Evolutionary conservation across 2,113 vertebrate genomes (phyloP).

Genomic region (Urocolius indicus): DNA sequence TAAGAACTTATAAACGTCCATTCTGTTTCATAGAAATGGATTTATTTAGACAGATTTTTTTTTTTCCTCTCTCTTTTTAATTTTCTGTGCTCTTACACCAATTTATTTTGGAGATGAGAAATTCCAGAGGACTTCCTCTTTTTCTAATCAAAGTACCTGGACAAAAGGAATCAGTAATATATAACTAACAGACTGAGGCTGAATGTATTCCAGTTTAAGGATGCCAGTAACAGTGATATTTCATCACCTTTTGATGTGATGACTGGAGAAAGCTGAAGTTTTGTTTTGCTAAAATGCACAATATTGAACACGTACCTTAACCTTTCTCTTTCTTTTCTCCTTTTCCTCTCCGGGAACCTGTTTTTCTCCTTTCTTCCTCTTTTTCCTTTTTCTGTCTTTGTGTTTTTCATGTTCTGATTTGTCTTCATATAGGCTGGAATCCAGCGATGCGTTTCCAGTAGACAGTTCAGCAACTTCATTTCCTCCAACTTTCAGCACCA

Average conservation of each 20-base stretch:
- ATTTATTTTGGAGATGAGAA: not conserved
- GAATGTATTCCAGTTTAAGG: not conserved
- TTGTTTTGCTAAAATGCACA: not conserved
- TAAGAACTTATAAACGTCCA: not conserved
- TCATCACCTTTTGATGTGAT: not conserved
- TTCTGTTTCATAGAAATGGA: not conserved
- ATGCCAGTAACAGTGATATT: not conserved
- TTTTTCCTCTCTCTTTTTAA: rapidly evolving
- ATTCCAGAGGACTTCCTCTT: not conserved
- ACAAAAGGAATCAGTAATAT: not conserved
- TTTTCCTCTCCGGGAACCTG: conserved; percentile 85
- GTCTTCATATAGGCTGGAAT: conserved; percentile 80
- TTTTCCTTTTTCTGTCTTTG: conserved; percentile 94
- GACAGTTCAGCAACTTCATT: conserved; percentile 91
- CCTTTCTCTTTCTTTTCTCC: conserved; percentile 84
- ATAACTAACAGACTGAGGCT: not conserved
- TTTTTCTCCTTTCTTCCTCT: conserved; percentile 94
- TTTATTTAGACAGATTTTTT: not conserved
- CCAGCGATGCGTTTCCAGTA: conserved; percentile 87
- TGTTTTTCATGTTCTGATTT: conserved; percentile 87
- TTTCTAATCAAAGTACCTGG: not conserved
- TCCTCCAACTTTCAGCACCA: conserved; percentile 96
- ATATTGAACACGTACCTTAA: conserved; percentile 15
- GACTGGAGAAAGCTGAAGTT: not conserved
- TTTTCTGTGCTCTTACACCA: not conserved